phyloP scores from a whole-genome alignment of 2,888 invertebrate genomes.

The Pristionchus entomophagus region DNA sequence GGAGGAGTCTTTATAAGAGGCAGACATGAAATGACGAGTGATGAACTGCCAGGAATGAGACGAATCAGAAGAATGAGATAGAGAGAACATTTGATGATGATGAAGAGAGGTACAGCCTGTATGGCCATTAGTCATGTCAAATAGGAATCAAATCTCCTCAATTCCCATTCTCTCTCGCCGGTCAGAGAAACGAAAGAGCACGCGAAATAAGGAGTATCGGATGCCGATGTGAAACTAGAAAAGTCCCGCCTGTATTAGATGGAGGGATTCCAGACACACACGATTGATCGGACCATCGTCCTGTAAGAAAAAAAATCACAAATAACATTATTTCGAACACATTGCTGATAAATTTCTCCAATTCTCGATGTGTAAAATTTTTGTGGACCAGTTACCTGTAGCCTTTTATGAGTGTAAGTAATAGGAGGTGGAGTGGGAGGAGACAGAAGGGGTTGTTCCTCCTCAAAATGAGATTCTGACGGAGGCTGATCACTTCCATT shows the following conservation, averaged over 20 bases:
- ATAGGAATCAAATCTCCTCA: too few species aligned
- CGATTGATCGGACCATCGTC: slow-evolving; percentile 27
- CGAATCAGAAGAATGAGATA: slow-evolving; percentile 21
- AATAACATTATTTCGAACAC: too few species aligned
- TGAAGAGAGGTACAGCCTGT: slow-evolving; percentile 28
- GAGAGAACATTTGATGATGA: neutral
- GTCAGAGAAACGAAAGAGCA: too few species aligned
- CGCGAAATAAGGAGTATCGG: too few species aligned
- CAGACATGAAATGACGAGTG: slow-evolving; percentile 9
- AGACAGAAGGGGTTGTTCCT: neutral
- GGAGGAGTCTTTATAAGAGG: neutral
- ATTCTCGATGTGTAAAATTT: too few species aligned
- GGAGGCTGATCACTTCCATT: neutral
- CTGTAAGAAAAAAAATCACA: neutral
- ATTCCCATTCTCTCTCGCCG: too few species aligned
- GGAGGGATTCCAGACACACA: neutral
- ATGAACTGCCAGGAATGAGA: neutral
- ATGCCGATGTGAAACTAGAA: too few species aligned
- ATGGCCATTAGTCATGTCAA: too few species aligned
- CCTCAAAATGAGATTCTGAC: neutral
- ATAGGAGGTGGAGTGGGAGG: neutral
- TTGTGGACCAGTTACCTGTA: neutral
- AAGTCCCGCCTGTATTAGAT: neutral
- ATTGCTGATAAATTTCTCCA: too few species aligned
- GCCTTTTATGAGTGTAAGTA: slow-evolving; percentile 21